Percentiles rank a stretch among this genome's conserved stretches.
Evolutionary conservation across 2,113 vertebrate genomes (phyloP).

Genomic region (Scomber colias): DNA sequence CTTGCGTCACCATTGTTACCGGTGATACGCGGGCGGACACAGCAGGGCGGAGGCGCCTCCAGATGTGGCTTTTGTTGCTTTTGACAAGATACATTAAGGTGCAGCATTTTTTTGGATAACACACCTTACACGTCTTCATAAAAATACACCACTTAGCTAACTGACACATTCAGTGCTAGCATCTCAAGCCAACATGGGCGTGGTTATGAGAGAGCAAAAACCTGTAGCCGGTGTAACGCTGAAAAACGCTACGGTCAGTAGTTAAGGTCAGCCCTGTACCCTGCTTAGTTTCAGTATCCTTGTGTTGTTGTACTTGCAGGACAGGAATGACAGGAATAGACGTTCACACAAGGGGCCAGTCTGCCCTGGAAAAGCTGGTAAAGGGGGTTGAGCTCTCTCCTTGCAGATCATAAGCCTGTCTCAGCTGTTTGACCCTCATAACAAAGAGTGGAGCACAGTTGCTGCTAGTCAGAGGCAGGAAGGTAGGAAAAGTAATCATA

Average conservation of each 20-base stretch:
- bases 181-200: constrained; percentile 68
- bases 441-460: constrained; percentile 54
- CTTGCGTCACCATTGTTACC: constrained; percentile 83
- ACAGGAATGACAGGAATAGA: neutral
- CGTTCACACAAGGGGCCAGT: neutral
- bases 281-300: neutral
- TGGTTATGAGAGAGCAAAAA: constrained; percentile 53
- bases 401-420: constrained; percentile 37
- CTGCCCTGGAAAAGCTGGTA: neutral
- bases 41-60: constrained; percentile 54
- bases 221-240: neutral
- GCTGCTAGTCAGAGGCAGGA: constrained; percentile 10
- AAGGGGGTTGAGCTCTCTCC: constrained; percentile 41
- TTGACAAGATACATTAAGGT: neutral
- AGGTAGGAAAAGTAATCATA: neutral
- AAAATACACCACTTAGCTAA: constrained; percentile 5
- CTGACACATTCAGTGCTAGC: constrained; percentile 16
- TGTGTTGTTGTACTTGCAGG: neutral
- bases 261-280: neutral
- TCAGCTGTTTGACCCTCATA: constrained; percentile 59
- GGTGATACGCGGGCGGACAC: constrained; percentile 31
- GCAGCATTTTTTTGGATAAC: neutral
- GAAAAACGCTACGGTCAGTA: neutral
- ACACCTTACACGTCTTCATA: neutral
- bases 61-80: constrained; percentile 40